Conservation (phyloP, 2,797 vertebrate species). For the Macrochelys suwanniensis region DNA sequence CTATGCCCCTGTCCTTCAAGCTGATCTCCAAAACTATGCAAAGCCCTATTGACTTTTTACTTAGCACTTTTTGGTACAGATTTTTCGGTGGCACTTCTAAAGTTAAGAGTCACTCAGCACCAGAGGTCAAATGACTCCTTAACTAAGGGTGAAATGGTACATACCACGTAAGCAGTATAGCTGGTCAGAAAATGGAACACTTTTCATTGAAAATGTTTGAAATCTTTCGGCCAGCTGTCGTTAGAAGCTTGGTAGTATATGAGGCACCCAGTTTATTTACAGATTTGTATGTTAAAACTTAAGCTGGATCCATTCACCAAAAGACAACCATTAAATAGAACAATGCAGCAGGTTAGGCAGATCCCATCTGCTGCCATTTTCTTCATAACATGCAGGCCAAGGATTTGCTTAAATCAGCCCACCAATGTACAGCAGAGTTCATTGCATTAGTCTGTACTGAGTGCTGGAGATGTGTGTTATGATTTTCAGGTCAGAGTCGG, state of each 20-base stretch:
- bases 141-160: not conserved
- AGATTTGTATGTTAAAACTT: not conserved
- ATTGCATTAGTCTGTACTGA: not conserved
- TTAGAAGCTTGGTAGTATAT: not conserved
- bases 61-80: not conserved
- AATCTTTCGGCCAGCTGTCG: not conserved
- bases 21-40: not conserved
- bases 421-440: not conserved
- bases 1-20: not conserved
- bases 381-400: not conserved
- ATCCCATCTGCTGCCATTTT: not conserved
- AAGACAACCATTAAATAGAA: not conserved
- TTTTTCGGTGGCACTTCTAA: not conserved
- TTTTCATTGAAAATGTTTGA: not conserved
- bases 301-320: not conserved
- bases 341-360: not conserved
- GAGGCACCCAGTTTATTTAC: not conserved
- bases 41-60: not conserved
- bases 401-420: not conserved
- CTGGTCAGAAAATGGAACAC: not conserved
- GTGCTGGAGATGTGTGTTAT: not conserved
- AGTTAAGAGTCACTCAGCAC: not conserved
- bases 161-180: not conserved
- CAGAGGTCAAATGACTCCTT: not conserved
- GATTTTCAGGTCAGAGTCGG: not conserved